Conservation (phyloP, 2,113 vertebrate species). For the Oncorhynchus clarkii region DNA sequence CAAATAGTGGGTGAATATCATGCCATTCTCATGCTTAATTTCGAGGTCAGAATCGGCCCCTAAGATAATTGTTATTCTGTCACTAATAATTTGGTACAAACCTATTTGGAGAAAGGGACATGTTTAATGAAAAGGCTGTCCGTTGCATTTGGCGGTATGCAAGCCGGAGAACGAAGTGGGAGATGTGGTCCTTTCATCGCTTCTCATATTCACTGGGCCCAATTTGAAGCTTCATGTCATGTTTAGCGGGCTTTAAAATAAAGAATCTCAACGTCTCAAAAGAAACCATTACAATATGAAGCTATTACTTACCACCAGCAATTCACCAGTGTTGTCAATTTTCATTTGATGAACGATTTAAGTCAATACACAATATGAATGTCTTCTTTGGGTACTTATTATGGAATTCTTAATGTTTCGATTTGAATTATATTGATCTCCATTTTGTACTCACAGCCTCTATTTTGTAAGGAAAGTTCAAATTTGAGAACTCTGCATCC, state of each 20-base stretch:
- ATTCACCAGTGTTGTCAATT: not conserved
- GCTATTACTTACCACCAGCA: not conserved
- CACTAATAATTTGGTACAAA: not conserved
- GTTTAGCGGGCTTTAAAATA: slow-evolving; percentile 44
- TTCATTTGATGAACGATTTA: not conserved
- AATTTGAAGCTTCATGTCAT: slow-evolving; percentile 64
- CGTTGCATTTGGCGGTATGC: slow-evolving; percentile 98
- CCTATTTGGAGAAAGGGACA: not conserved
- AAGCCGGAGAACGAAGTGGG: slow-evolving; percentile 95
- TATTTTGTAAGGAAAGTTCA: slow-evolving; percentile 81
- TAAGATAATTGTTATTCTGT: too few species aligned
- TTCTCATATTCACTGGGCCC: slow-evolving; percentile 74
- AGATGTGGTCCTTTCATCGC: slow-evolving; percentile 93
- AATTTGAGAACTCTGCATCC: slow-evolving; percentile 62
- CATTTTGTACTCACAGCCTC: slow-evolving; percentile 57
- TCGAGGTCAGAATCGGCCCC: too few species aligned
- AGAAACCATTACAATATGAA: not conserved
- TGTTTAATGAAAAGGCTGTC: not conserved
- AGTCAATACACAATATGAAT: not conserved
- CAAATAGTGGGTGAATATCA: too few species aligned
- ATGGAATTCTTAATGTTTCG: not conserved
- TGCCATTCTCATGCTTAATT: too few species aligned
- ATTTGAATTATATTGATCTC: not conserved
- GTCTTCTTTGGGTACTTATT: too few species aligned
- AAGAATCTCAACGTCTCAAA: not conserved